Evolutionary conservation across 2,888 invertebrate species (phyloP), one percentile per base, ranked within the genome.

Genomic region (Drosophila bunnanda): DNA sequence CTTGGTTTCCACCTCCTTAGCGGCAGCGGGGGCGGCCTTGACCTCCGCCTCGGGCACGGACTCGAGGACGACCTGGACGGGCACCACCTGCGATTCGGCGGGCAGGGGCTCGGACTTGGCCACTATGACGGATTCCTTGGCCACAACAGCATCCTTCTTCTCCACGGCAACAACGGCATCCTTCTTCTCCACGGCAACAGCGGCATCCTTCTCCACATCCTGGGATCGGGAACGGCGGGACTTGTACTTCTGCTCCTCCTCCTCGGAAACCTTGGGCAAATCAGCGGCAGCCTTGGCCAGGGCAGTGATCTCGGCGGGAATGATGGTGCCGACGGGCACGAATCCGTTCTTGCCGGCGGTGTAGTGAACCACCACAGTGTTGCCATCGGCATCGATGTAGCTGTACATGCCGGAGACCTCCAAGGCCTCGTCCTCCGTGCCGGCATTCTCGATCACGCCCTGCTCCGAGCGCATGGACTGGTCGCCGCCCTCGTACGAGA

Each of bases 331-430:
- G 1, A 81, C 48, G 67, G 92, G 92, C n/a, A 92, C 91, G 36
- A 92, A 92, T 36, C 92, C 92, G 70, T 92, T 91, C 53, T 85
- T 88, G 76, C 92, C 92, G 6, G 92, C 92, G 0, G 92, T 92
- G 48, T 92, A 92, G 64, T 80, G 83, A 0, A 92, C 92, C 59
- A 89, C 90, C 5, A 92, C 77, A 9, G 70, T 68, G 53, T 88
- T 79, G 9, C 91, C 91, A 36, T 91, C 82, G 59, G 90, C 90
- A 74, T 92, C 92, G 32, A 89, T 79, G 64, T 92, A 92, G 52
- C 90, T 89, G 70, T 92, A 92, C 2, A 90, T 91, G 34, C 92
- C 92, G 3, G 79, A 41, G 5, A 92, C 77, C 57, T 90, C 91
- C 8, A 92, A 68, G 0, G 82, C 74, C 44, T 91, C 91, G 0